phyloP scores from a whole-genome alignment of 1,140 invertebrate species.

The Melitaea cinxia region DNA sequence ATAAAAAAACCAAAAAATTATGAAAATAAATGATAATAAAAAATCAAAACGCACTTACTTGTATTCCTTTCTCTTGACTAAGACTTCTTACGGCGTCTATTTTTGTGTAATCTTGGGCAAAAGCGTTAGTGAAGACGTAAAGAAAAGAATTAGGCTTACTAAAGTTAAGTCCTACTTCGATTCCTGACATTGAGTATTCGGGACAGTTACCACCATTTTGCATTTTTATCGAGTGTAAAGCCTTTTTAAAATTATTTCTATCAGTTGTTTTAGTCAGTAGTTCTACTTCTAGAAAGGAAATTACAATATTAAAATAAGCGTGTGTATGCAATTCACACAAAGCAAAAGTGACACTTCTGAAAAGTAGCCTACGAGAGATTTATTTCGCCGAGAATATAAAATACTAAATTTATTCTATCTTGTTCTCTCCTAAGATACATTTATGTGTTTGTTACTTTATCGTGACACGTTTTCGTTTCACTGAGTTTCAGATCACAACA shows the following conservation, averaged over 20 bases:
- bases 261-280: slow-evolving; percentile 36
- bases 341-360: too few relatives aligned
- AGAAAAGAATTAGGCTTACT: slow-evolving; percentile 83
- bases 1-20: too few relatives aligned
- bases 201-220: slow-evolving; percentile 85
- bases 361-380: too few relatives aligned
- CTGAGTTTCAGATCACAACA: too few relatives aligned
- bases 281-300: not conserved
- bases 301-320: not conserved
- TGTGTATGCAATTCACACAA: too few relatives aligned
- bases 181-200: slow-evolving; percentile 83
- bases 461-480: too few relatives aligned
- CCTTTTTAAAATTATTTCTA: slow-evolving; percentile 43
- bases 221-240: slow-evolving; percentile 78
- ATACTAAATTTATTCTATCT: too few relatives aligned
- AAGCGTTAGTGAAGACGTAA: slow-evolving; percentile 86
- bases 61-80: slow-evolving; percentile 47
- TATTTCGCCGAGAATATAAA: too few relatives aligned
- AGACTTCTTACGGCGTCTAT: slow-evolving; percentile 40
- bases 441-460: too few relatives aligned
- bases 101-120: slow-evolving; percentile 68
- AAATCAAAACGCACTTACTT: slow-evolving; percentile 38
- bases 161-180: slow-evolving; percentile 82
- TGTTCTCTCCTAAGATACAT: too few relatives aligned
- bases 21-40: too few relatives aligned